Percentiles rank a stretch among this genome's conserved stretches.
Evolutionary conservation across 2,888 invertebrate species (phyloP).

Genomic region (Ornithoptera priamus): DNA sequence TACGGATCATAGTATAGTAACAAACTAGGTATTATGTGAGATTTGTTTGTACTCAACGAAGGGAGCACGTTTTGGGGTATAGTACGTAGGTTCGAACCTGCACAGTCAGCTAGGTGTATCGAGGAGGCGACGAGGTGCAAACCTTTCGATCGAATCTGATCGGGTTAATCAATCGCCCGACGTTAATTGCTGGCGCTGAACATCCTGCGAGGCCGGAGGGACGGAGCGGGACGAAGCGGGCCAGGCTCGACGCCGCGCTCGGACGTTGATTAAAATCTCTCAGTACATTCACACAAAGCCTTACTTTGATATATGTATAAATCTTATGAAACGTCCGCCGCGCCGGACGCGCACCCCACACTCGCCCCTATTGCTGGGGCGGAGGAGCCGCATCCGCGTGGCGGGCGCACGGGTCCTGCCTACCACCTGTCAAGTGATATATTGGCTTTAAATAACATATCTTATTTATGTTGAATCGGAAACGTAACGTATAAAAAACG

Average conservation of each 20-base stretch:
- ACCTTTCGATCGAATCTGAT: slow-evolving; percentile 41
- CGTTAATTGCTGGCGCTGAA: slow-evolving; percentile 50
- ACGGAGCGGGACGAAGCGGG: slow-evolving; percentile 10
- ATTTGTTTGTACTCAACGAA: too few relatives aligned
- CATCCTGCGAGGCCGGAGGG: slow-evolving; percentile 50
- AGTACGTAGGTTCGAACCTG: too few relatives aligned
- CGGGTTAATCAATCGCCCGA: slow-evolving; percentile 53
- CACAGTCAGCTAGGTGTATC: slow-evolving; percentile 17
- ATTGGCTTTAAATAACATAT: slow-evolving; percentile 80
- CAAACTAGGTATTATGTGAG: too few relatives aligned
- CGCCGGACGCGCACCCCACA: slow-evolving; percentile 46
- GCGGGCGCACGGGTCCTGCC: slow-evolving; percentile 46
- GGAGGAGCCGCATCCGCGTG: slow-evolving; percentile 49
- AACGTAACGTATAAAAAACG: slow-evolving; percentile 76
- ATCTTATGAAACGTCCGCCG: slow-evolving; percentile 69
- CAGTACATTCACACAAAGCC: slow-evolving; percentile 74
- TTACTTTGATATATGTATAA: slow-evolving; percentile 77
- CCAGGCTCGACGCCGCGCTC: slow-evolving; percentile 48
- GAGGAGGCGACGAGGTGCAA: slow-evolving; percentile 36
- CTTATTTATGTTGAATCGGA: slow-evolving; percentile 81
- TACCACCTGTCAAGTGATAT: slow-evolving; percentile 81
- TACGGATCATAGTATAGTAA: too few relatives aligned
- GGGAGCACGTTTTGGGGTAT: too few relatives aligned
- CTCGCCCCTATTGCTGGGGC: slow-evolving; percentile 38
- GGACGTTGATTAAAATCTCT: slow-evolving; percentile 78